Percentiles rank a stretch among this genome's conserved stretches.
Conservation (phyloP, 2,113 vertebrate species). For the Pogona vitticeps region DNA sequence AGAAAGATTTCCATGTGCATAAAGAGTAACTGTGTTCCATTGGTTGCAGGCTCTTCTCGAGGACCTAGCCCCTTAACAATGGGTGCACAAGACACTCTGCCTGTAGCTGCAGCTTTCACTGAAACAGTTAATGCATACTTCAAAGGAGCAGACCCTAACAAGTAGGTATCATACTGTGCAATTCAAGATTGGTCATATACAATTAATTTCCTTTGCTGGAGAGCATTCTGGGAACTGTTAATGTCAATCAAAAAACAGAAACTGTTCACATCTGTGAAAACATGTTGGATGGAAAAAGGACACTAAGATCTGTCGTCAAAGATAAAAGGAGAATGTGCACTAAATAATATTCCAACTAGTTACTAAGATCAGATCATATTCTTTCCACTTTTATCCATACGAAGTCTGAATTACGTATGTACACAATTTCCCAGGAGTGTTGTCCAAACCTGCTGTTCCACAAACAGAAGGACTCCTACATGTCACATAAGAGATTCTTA, state of each 20-base stretch:
- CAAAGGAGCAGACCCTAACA: constrained; percentile 96
- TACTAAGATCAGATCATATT: not conserved
- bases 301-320: not conserved
- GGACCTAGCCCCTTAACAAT: constrained; percentile 98
- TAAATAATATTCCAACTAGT: not conserved
- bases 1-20: not conserved
- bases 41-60: constrained; percentile 87
- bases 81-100: constrained; percentile 96
- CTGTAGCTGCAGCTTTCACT: constrained; percentile 96
- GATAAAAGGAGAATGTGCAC: too few species aligned
- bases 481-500: not conserved
- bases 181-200: not conserved
- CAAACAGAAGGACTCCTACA: too few species aligned
- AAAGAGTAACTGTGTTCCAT: constrained; percentile 57
- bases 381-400: not conserved
- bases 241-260: not conserved
- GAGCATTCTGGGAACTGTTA: too few species aligned
- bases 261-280: not conserved
- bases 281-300: not conserved
- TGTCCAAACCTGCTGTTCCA: not conserved
- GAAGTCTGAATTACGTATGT: not conserved
- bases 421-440: not conserved
- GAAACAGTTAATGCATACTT: constrained; percentile 98
- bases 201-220: not conserved
- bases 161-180: constrained; percentile 77